A percentile compares a stretch with the other conserved stretches of the same genome.
Evolutionary conservation across 2,797 vertebrate species (phyloP).

Genomic region (Brachyrhaphis roseni): DNA sequence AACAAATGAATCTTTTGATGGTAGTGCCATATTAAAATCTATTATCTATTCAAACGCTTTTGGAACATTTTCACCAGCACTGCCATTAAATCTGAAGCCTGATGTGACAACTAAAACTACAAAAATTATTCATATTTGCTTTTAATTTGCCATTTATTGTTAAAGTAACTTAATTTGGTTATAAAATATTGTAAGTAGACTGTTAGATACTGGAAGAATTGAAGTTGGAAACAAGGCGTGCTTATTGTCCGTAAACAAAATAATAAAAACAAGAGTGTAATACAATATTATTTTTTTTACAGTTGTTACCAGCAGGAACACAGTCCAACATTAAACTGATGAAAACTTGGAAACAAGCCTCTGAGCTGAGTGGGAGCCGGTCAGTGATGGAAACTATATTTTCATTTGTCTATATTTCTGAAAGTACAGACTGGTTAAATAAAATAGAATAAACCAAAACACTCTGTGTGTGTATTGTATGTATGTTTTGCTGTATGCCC

Average conservation of each 20-base stretch:
- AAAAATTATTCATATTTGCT: background rate
- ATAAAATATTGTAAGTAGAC: background rate
- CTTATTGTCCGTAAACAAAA: background rate
- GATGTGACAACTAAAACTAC: background rate
- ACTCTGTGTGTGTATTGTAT: background rate
- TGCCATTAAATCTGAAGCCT: background rate
- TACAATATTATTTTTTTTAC: background rate
- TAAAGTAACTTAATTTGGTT: background rate
- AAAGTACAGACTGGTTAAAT: background rate
- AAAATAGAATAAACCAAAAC: background rate
- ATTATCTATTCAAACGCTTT: background rate
- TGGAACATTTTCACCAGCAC: background rate
- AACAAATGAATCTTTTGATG: background rate
- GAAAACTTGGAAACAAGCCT: background rate
- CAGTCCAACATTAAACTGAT: background rate
- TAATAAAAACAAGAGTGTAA: background rate
- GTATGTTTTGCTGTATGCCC: background rate
- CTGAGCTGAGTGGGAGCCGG: background rate
- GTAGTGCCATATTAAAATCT: background rate
- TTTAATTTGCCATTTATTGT: background rate
- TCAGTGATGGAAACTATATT: background rate
- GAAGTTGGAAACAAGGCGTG: background rate
- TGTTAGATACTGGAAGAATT: background rate
- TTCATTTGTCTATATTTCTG: background rate
- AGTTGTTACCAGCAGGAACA: background rate